Base-by-base conservation (phyloP, 2,113 vertebrate genomes). In the Charina bottae region DNA sequence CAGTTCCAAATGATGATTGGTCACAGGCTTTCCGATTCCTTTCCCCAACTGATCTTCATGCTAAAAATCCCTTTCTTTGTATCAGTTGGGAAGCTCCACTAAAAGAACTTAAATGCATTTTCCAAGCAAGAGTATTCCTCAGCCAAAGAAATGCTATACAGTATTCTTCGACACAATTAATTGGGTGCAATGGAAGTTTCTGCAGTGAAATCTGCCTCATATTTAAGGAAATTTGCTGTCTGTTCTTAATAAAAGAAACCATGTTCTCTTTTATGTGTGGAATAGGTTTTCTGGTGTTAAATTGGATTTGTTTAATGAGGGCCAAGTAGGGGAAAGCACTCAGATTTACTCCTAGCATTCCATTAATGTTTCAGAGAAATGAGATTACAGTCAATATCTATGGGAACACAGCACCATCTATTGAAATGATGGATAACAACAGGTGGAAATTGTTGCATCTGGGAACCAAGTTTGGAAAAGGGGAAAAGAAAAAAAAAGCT, bases 351-450 rank as follows among this genome's bases (percentile, higher is more conserved):
- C 46, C 59, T 90, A 49, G 24, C 78, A 53, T 55, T 49, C 21
- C 23, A 21, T 33, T 60, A 93, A 86, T 33, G 90, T 94, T 55
- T 33, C 49, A 91, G 83, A 89, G 68, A 62, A 83, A 88, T 93
- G 42, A 54, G 87, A 24, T 90, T 89, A 2, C 46, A 72, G 90
- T 83, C 3, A 90, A 23, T 13, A 93, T 96, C 94, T 90, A 55
- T 88, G 95, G 94, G 94, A 96, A 92, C 96, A 97, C 94, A 97
- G 96, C 94, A 96, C 97, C 97, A 96, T 96, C 97, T 97, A 96
- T 95, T 96, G 97, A 97, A 90, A 94, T 92, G 86, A 78, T 60
- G 19, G 89, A 85, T 94, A 95, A 95, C 55, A 94, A 88, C 95
- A 92, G 94, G 95, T 94, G 56, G 72, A 90, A 84, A 92, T 89